Evolutionary conservation across 2,113 vertebrate genomes (phyloP).

Genomic region (Cyrtonyx montezumae): DNA sequence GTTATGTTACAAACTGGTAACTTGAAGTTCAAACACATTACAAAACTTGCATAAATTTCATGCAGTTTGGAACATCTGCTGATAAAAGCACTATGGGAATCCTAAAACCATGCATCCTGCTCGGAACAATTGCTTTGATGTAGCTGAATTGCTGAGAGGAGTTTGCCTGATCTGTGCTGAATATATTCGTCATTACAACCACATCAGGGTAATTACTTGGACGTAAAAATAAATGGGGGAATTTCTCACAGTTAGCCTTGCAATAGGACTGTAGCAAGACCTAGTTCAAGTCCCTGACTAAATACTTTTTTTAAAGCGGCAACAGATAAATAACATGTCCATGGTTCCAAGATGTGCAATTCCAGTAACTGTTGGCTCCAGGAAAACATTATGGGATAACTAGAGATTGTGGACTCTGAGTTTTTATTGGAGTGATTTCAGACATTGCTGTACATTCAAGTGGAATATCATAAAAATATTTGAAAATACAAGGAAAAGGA

Average conservation of each 20-base stretch:
- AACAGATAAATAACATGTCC: not conserved
- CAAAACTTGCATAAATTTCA: not conserved
- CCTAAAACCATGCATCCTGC: not conserved
- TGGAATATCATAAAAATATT: not conserved
- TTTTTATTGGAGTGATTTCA: conserved; percentile 42
- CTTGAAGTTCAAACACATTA: not conserved
- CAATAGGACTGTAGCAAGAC: not conserved
- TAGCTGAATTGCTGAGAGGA: not conserved
- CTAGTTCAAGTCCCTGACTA: not conserved
- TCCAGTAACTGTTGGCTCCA: not conserved
- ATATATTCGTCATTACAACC: not conserved
- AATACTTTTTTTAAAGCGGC: not conserved
- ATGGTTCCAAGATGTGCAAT: not conserved
- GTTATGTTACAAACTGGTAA: not conserved
- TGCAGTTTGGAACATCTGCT: not conserved
- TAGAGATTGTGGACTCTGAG: not conserved
- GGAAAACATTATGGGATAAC: not conserved
- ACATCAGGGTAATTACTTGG: not conserved
- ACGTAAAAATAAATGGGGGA: not conserved
- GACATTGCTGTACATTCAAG: not conserved
- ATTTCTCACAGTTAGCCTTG: not conserved
- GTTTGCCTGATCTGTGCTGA: not conserved
- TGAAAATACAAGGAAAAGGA: not conserved
- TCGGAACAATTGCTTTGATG: not conserved
- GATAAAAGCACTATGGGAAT: not conserved